These are phyloP conservation scores for Odobenus rosmarus DNA, from an alignment of 2,113 vertebrate genomes.

Conservation along the genomic window DNA sequence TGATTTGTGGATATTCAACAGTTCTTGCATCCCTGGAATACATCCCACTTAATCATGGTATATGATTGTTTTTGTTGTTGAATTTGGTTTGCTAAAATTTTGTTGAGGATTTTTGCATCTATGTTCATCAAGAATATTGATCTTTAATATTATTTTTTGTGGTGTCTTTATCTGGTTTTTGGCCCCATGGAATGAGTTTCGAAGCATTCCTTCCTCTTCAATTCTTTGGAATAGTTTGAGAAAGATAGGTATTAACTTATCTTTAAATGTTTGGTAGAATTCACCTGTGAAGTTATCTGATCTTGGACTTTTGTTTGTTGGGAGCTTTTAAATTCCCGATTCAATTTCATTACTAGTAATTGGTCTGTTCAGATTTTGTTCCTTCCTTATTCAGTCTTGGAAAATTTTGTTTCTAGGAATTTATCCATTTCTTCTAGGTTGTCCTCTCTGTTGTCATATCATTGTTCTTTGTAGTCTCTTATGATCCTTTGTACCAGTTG, in stretches of 20 bases:
- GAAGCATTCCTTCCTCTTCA: not conserved
- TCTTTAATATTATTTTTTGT: not conserved
- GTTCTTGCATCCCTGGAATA: not conserved
- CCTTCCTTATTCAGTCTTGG: not conserved
- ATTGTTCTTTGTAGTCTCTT: not conserved
- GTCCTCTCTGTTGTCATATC: not conserved
- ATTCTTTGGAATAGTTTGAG: not conserved
- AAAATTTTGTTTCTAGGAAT: not conserved
- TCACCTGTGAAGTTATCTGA: not conserved
- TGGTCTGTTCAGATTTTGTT: not conserved
- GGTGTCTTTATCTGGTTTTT: not conserved
- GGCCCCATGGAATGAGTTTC: not conserved
- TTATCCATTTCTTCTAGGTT: not conserved
- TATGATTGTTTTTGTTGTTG: not conserved
- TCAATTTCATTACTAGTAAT: not conserved
- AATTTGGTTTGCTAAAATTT: not conserved
- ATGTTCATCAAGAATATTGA: not conserved
- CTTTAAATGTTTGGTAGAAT: not conserved
- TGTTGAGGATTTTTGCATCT: not conserved
- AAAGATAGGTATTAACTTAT: not conserved
- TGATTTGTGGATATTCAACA: not conserved
- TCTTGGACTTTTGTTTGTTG: not conserved
- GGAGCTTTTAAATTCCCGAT: not conserved
- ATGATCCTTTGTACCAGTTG: not conserved
- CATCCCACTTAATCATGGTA: not conserved